Base-by-base conservation (phyloP, 2,113 vertebrate genomes). In the Bombycilla garrulus region DNA sequence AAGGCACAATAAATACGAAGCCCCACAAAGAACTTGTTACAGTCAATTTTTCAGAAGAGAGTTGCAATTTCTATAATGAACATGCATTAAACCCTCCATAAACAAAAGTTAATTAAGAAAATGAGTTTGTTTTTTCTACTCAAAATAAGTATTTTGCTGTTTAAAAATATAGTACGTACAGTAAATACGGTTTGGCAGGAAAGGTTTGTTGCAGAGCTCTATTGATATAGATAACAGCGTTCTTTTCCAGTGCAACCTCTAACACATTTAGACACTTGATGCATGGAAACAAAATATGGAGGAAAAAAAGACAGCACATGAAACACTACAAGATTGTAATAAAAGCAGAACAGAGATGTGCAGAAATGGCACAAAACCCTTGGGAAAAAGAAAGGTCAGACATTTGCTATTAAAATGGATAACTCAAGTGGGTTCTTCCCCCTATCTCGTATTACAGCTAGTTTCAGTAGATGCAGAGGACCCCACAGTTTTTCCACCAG, bases 51-150 rank as follows among this genome's bases (percentile, higher is more conserved):
- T 82, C 14, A 40, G 83, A 88, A 38, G 28, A 79, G 69, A 96
- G 36, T 38, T 62, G n/a, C 61, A 84, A 84, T 91, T 94, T 86
- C 71, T 93, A 29, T 92, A 96, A 96, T 79, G 84, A 97, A 65
- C 81, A 76, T 38, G 64, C 62, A 95, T 90, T 94, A 96, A 91
- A 90, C 16, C 24, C 85, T 92, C 72, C 85, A 94, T 91, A 72
- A 72, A 91, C n/a, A 95, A 93, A 94, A 92, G 81, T 94, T 96
- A 97, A 96, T 96, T 93, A 96, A 93, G 89, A 90, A 93, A 94
- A 94, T 81, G 29, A 89, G 51, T 58, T 71, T 81, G 65, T 58
- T 80, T 83, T 62, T 76, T 57, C 38, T 53, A 74, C 29, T 87
- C 48, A 38, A 76, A 95, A 54, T 53, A 90, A 94, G 35, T 77